Base-by-base conservation (phyloP, 2,888 invertebrate species). In the Xanthia icteritia region DNA sequence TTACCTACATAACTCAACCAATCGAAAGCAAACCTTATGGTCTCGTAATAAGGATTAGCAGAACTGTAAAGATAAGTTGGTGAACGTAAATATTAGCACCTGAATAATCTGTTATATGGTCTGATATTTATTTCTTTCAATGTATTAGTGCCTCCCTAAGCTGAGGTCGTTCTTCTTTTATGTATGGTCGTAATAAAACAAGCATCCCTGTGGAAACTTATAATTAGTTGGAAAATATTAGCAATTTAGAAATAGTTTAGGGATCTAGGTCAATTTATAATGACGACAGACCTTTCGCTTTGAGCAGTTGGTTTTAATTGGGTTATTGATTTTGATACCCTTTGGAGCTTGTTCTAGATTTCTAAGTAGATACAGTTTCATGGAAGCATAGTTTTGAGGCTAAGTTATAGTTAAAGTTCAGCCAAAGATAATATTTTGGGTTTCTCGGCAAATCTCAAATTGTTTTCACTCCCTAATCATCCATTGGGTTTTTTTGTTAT, bases 71-170 rank as follows among this genome's bases (percentile, higher is more conserved):
- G 60, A 61, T 75, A 79, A 74, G 67, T 81, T 83, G 70, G 86
- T 73, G 71, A 73, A 75, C 78, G 83, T 88, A 89, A 86, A 89
- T 89, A 89, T 90, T 90, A 89, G 88, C 88, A 88, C 88, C 86
- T 87, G 90, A 87, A 90, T 89, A 89, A 90, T 89, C 90, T 87
- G 89, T 84, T 89, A 88, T 88, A 88, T 84, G 88, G 78, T 77
- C 77, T 82, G 86, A 88, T 88, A 88, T 88, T 88, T 88, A 88
- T 89, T 88, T 89, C 89, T 86, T 81, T 78, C 89, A 86, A 88
- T 86, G 88, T 85, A 85, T 89, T 88, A 89, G 79, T 83, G 77
- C 74, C 76, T 88, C 64, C 81, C 81, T 79, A 67, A 86, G 84
- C 76, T 66, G 45, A 73, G 77, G 56, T 56, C 83, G 86, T 83